Evolutionary conservation across 2,113 vertebrate genomes (phyloP).

Genomic region (Xenopus borealis): DNA sequence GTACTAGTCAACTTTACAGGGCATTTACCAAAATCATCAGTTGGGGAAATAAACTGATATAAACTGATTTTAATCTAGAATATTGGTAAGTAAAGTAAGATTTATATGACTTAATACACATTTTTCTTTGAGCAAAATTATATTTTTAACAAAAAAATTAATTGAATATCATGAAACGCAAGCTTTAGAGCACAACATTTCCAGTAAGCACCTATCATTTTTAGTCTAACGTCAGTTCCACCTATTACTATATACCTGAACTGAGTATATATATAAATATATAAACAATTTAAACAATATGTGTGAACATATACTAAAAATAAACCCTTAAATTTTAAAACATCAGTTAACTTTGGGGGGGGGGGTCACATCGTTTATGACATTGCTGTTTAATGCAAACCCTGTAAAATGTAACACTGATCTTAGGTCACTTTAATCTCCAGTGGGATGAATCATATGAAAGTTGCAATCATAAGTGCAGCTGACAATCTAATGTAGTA

Average conservation of each 20-base stretch:
- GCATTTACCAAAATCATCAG: neutral
- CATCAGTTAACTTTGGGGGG: no score
- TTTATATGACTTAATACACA: neutral
- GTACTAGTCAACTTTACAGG: no score
- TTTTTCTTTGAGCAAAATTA: neutral
- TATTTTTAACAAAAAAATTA: neutral
- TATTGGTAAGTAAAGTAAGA: neutral
- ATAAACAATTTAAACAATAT: neutral
- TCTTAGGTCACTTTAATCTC: no score
- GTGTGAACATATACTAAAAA: neutral
- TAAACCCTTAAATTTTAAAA: neutral
- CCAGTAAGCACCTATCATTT: neutral
- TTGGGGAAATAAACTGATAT: neutral
- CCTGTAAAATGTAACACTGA: neutral
- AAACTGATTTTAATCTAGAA: neutral
- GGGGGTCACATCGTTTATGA: neutral
- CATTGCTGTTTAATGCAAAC: neutral
- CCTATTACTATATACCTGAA: neutral
- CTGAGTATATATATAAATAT: neutral
- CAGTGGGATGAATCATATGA: no score
- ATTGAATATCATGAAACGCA: neutral
- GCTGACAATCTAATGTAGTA: no score
- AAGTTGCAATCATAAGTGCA: no score
- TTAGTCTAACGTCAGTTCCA: neutral
- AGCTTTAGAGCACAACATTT: neutral